Base-by-base conservation (phyloP, 1,140 invertebrate species). In the Drosophila nigromelanica region DNA sequence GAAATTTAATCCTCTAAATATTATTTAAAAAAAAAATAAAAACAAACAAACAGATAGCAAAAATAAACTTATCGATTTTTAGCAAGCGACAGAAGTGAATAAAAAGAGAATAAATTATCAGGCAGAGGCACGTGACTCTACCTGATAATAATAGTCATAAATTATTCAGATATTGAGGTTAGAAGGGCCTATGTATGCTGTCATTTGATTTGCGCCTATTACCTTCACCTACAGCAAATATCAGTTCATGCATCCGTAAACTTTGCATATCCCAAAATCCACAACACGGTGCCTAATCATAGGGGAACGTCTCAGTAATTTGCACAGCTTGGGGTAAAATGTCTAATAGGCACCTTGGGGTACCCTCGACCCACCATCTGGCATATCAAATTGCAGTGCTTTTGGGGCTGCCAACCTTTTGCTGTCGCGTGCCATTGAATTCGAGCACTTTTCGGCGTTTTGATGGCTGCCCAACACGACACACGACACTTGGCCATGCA, bases 401-500 rank as follows among this genome's bases (percentile, higher is more conserved):
- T 50, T 37, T 14, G 12, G n/a, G 18, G 27, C 55, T 51, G 43
- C 18, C 21, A 47, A 12, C 24, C 24, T 39, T 35, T n/a, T 35
- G 51, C 12, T 56, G 70, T 85, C 81, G 81, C 81, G 81, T 85
- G 81, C 73, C 73, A 64, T 58, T 62, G 39, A 67, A 11, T 35
- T 39, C 47, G 54, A 73, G 70, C 77, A 76, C 77, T 86, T 79
- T 85, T 86, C 60, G 83, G 66, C 72, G 45, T 73, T 70, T 66
- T 86, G 78, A 86, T 86, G 83, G 83, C 56, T 59, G 56, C 60
- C 42, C 78, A 76, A 60, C 82, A 86, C 82, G 82, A 82, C 63
- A 86, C 66, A 86, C 82, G 82, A 82, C 68, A 87, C 70, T 63
- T 51, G 55, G 24, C 43, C 83, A 54, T 73, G 83, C 83, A 82